Base-by-base conservation (phyloP, 1,140 invertebrate genomes). In the Saccostrea echinata region DNA sequence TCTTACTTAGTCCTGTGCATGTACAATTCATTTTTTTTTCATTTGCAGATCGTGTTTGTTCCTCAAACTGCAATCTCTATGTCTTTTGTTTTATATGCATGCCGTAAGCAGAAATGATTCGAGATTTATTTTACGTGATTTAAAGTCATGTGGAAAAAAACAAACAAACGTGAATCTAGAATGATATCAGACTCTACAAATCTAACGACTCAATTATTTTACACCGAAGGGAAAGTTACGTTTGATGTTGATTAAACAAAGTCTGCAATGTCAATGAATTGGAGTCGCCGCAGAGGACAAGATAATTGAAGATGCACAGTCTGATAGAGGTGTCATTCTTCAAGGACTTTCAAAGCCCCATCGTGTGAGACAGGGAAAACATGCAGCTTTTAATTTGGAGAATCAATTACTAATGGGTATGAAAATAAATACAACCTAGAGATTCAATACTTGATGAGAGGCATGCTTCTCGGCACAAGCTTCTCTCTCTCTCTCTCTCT, bases 231-330 rank as follows among this genome's bases (percentile, higher is more conserved):
- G 13, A 33, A 35, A 30, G 68, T 33, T 30, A 76, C 30, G 68
- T 76, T 76, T 76, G 68, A 76, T 76, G 68, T 76, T 76, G 24
- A 27, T 30, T 30, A 16, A 76, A 76, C 68, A 76, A 76, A 76
- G 27, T 76, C 68, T 27, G 24, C 68, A 24, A 16, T 30, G 30
- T 30, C 24, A 30, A 30, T 76, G 9, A n/a, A 76, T 76, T 35
- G 24, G 11, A 76, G 1, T 33, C 27, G 12, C 16, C 27, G 27
- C 68, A 76, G 68, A 27, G 24, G 68, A 76, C 68, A 30, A 27
- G 68, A 33, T 33, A 16, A 76, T 76, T 76, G 68, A 27, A 33
- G 68, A 76, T 76, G 68, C 27, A 11, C 24, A 16, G 68, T 43
- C 9, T 30, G 68, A 76, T 76, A 76, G 30, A 76, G 27, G 30